These are phyloP conservation scores for Daubentonia madagascariensis DNA, from an alignment of 2,113 vertebrate genomes.

Conservation along the genomic window DNA sequence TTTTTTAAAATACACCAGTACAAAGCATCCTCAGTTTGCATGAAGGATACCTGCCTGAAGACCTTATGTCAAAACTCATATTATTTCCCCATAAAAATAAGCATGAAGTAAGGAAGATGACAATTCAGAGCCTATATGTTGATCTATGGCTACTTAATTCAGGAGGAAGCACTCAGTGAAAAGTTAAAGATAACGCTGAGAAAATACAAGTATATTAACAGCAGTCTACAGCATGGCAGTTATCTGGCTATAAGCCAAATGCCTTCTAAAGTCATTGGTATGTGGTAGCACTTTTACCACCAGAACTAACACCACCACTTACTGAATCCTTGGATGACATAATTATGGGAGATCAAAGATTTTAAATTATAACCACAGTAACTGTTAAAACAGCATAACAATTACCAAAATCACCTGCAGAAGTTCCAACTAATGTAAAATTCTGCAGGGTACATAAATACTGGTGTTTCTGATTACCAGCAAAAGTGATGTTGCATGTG, in stretches of 20 bases:
- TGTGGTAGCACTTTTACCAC: not conserved
- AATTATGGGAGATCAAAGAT: not conserved
- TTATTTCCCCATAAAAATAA: not conserved
- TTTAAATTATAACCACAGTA: slow-evolving; percentile 19
- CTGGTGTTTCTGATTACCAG: not conserved
- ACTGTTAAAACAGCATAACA: not conserved
- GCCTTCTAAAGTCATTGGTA: not conserved
- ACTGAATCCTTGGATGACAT: not conserved
- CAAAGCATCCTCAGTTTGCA: not conserved
- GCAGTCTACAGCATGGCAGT: not conserved
- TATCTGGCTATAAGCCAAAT: not conserved
- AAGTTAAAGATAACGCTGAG: not conserved
- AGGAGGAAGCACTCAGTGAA: not conserved
- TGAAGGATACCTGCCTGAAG: not conserved
- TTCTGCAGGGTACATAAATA: not conserved
- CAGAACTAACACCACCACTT: not conserved
- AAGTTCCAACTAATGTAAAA: slow-evolving; percentile 22
- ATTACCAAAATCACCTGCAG: not conserved
- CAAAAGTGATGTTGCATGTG: not conserved
- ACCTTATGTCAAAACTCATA: not conserved
- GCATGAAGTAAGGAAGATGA: not conserved
- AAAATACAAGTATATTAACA: not conserved
- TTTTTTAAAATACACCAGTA: not conserved
- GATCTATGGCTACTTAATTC: not conserved
- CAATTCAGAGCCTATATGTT: not conserved